These are phyloP conservation scores for Lobophora halterata DNA, from an alignment of 2,888 invertebrate species.

Conservation along the genomic window DNA sequence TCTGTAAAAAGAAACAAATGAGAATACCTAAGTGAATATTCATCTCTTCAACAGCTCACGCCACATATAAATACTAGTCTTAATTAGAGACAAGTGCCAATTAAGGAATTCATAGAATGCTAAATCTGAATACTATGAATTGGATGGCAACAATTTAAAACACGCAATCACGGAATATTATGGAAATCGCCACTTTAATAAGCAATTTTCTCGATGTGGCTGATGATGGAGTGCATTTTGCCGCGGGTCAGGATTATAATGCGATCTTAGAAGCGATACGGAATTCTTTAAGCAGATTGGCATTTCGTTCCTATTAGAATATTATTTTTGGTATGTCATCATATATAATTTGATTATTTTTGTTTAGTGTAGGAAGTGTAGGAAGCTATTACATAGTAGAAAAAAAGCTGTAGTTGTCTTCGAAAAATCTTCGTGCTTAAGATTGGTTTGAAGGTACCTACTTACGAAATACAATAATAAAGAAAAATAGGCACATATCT, in stretches of 20 bases:
- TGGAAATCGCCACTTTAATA: slow-evolving; percentile 42
- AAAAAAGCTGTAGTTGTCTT: too few relatives aligned
- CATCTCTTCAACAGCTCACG: neutral
- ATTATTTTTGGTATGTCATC: too few relatives aligned
- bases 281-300: slow-evolving; percentile 15
- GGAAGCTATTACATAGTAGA: too few relatives aligned
- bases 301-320: too few relatives aligned
- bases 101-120: slow-evolving; percentile 41
- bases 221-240: slow-evolving; percentile 37
- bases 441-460: too few relatives aligned
- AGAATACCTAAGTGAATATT: too few relatives aligned
- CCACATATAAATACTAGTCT: slow-evolving; percentile 21
- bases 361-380: neutral
- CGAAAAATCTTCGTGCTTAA: too few relatives aligned
- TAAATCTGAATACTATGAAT: slow-evolving; percentile 39
- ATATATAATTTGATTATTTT: slow-evolving; percentile 2
- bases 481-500: too few relatives aligned
- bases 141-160: slow-evolving; percentile 45
- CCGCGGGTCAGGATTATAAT: slow-evolving; percentile 50
- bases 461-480: too few relatives aligned
- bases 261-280: slow-evolving; percentile 31
- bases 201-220: slow-evolving; percentile 47
- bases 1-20: too few relatives aligned
- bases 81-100: slow-evolving; percentile 21
- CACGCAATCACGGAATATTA: slow-evolving; percentile 56